Percentiles rank a stretch among this genome's conserved stretches.
Evolutionary conservation across 1,140 invertebrate species (phyloP).

Genomic region (Meloidogyne exigua): DNA sequence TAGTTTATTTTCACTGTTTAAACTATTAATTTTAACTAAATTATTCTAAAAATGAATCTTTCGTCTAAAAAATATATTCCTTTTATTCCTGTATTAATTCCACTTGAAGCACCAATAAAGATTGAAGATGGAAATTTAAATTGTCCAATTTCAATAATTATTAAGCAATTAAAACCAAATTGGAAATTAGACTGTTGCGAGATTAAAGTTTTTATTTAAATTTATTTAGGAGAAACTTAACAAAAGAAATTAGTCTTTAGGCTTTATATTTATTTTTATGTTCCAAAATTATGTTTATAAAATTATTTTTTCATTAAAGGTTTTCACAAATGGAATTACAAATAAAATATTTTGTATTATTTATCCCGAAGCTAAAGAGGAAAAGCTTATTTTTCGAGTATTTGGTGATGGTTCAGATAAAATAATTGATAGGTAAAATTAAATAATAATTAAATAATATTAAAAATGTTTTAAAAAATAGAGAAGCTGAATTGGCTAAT

Average conservation of each 20-base stretch:
- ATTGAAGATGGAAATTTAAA: neutral
- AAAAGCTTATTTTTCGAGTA: constrained; percentile 81
- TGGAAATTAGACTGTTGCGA: neutral
- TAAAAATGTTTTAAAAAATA: constrained; percentile 22
- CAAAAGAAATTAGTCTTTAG: too few species aligned
- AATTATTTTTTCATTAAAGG: too few species aligned
- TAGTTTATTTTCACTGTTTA: neutral
- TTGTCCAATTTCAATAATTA: neutral
- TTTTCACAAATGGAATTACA: constrained; percentile 88
- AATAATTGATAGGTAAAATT: constrained; percentile 80
- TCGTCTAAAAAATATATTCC: neutral
- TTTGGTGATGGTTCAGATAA: constrained; percentile 91
- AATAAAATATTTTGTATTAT: constrained; percentile 82
- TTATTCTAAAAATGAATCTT: neutral
- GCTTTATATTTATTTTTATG: too few species aligned
- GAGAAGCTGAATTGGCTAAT: constrained; percentile 47
- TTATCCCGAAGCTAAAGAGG: constrained; percentile 67
- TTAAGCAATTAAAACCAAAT: neutral
- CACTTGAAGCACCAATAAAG: neutral
- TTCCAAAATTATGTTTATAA: too few species aligned
- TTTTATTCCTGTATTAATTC: neutral
- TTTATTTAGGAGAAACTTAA: neutral
- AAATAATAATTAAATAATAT: constrained; percentile 15
- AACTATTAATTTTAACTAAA: too few species aligned
- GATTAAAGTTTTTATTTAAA: constrained; percentile 1